Evolutionary conservation across 2,113 vertebrate species (phyloP).

Genomic region (Aspidoscelis tigris): DNA sequence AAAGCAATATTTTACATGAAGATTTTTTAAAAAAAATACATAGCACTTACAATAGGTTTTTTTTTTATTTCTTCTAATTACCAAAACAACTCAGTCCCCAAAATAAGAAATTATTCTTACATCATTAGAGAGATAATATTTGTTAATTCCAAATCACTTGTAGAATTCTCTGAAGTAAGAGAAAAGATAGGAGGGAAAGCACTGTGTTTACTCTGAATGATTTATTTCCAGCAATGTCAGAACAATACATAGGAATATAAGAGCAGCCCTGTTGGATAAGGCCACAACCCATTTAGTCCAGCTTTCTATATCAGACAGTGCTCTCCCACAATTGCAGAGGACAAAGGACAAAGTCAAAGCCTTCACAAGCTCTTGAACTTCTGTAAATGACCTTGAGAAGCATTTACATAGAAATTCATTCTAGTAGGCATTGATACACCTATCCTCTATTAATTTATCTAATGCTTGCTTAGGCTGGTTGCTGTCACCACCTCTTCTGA

Average conservation of each 20-base stretch:
- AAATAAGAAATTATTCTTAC: neutral
- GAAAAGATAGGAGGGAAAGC: neutral
- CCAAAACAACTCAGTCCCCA: slow-evolving; percentile 4
- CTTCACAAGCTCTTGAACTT: too few species aligned
- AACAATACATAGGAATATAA: neutral
- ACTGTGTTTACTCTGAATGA: neutral
- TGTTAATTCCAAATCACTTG: slow-evolving; percentile 1
- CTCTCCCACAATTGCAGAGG: too few species aligned
- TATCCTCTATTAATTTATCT: too few species aligned
- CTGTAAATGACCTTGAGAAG: too few species aligned
- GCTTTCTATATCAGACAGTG: too few species aligned
- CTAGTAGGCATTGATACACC: too few species aligned
- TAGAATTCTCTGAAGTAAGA: neutral
- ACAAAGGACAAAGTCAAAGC: too few species aligned
- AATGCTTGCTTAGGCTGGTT: too few species aligned
- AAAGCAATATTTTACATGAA: slow-evolving; percentile 25
- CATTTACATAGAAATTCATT: too few species aligned
- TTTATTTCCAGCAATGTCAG: neutral
- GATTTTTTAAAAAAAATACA: neutral
- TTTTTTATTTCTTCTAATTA: slow-evolving; percentile 9
- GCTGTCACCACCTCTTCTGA: too few species aligned
- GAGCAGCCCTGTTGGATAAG: too few species aligned
- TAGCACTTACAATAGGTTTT: neutral
- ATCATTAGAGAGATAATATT: slow-evolving; percentile 2
- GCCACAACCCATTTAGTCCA: too few species aligned